phyloP scores from a whole-genome alignment of 2,113 vertebrate species.

The Agapornis roseicollis region DNA sequence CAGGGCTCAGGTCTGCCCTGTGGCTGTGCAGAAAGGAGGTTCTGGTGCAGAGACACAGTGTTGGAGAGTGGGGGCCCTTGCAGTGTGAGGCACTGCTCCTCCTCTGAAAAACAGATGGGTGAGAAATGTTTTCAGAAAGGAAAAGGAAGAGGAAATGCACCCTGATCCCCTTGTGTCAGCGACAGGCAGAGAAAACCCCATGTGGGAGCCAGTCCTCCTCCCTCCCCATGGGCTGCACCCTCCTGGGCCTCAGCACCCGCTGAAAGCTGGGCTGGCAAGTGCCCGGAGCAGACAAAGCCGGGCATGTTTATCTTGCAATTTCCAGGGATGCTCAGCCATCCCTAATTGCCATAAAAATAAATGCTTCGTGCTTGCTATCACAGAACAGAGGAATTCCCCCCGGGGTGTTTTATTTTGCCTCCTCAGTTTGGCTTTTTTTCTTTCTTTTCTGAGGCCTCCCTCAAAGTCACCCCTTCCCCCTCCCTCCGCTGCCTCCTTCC shows the following conservation, averaged over 20 bases:
- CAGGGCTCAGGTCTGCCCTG: background rate
- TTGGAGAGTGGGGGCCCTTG: background rate
- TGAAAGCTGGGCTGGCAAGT: background rate
- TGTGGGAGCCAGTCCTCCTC: background rate
- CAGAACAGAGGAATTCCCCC: slow-evolving; percentile 41
- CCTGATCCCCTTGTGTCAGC: background rate
- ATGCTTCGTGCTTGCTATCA: slow-evolving; percentile 35
- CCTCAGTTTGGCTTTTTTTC: background rate
- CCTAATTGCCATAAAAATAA: slow-evolving; percentile 57
- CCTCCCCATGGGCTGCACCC: background rate
- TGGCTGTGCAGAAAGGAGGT: background rate
- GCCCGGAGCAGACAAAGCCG: background rate
- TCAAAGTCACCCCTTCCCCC: slow-evolving; percentile 36
- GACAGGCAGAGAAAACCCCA: background rate
- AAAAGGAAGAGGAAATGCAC: slow-evolving; percentile 1
- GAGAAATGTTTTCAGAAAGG: background rate
- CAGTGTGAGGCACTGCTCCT: background rate
- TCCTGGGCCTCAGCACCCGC: background rate
- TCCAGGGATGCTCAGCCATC: slow-evolving; percentile 44
- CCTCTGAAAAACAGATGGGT: background rate
- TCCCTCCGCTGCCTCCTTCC: background rate
- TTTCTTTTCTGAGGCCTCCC: slow-evolving; percentile 2
- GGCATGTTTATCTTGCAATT: slow-evolving; percentile 18
- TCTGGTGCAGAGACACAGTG: background rate
- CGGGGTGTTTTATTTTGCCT: rapidly evolving